Percentiles rank a stretch among this genome's conserved stretches.
These are phyloP conservation scores for Dichetophora obliterata DNA, from an alignment of 2,888 invertebrate species.

Conservation along the genomic window DNA sequence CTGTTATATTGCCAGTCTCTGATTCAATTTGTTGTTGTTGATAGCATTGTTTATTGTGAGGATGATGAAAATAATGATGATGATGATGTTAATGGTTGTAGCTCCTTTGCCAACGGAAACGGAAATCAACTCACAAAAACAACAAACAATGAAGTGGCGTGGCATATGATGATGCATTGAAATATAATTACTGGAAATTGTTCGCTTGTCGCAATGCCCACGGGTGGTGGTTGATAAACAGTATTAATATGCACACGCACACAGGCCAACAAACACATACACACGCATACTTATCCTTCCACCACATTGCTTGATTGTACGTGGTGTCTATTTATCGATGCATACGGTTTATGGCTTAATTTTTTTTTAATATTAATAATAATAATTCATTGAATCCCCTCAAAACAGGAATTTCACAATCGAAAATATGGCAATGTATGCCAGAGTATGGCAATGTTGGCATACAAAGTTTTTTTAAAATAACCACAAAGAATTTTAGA, in stretches of 20 bases:
- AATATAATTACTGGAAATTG: slow-evolving; percentile 67
- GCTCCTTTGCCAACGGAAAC: slow-evolving; percentile 47
- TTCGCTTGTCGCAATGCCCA: slow-evolving; percentile 56
- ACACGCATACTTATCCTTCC: too few relatives aligned
- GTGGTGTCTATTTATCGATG: too few relatives aligned
- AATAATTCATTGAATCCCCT: too few relatives aligned
- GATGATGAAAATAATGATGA: slow-evolving; percentile 13
- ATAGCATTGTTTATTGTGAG: background rate
- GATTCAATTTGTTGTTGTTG: background rate
- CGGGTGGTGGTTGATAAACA: slow-evolving; percentile 15
- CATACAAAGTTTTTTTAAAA: too few relatives aligned
- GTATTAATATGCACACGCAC: background rate
- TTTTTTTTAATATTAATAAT: too few relatives aligned
- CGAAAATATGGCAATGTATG: too few relatives aligned
- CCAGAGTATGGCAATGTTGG: too few relatives aligned
- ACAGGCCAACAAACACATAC: too few relatives aligned
- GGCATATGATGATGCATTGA: slow-evolving; percentile 59
- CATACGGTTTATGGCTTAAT: too few relatives aligned
- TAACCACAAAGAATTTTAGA: too few relatives aligned
- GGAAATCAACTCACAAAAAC: slow-evolving; percentile 61
- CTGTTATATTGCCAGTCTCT: background rate
- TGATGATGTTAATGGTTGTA: slow-evolving; percentile 33
- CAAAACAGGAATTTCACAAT: too few relatives aligned
- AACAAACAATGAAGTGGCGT: background rate
- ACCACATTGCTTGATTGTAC: too few relatives aligned